Conservation (phyloP, 2,888 invertebrate species). For the Psylliodes chrysocephalus region DNA sequence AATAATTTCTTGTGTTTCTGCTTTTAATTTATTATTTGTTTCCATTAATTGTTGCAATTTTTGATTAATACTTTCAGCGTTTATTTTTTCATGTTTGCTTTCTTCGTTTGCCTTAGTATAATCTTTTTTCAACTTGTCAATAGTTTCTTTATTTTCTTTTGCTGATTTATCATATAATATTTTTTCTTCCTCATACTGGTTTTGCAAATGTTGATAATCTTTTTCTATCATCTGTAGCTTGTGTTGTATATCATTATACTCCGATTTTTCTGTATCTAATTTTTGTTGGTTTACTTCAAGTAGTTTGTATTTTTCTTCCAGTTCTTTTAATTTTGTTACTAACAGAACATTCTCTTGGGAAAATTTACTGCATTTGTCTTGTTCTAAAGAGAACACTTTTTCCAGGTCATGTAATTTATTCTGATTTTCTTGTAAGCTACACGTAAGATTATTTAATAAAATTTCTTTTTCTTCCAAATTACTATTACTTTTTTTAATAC, state of each 20-base stretch:
- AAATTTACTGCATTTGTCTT: not conserved
- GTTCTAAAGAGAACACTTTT: not conserved
- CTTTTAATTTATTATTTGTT: constrained; percentile 1
- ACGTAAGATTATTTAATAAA: not conserved
- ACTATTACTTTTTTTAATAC: not conserved
- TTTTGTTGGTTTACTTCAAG: constrained; percentile 42
- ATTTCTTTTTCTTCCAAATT: constrained; percentile 4
- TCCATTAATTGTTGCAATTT: constrained; percentile 16
- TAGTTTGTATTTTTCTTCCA: constrained; percentile 1
- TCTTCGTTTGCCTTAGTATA: constrained; percentile 28
- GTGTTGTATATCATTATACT: constrained; percentile 35
- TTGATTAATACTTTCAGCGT: constrained; percentile 10
- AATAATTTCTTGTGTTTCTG: constrained; percentile 20
- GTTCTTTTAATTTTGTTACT: not conserved
- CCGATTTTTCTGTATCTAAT: constrained; percentile 35
- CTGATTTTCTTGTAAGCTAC: not conserved
- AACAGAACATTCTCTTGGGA: not conserved
- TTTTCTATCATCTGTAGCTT: constrained; percentile 48
- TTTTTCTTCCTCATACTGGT: constrained; percentile 46
- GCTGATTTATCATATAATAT: constrained; percentile 33
- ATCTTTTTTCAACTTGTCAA: constrained; percentile 32
- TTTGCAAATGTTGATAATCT: constrained; percentile 42
- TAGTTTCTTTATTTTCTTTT: constrained; percentile 31
- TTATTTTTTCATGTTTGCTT: constrained; percentile 6
- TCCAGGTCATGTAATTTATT: not conserved